phyloP scores from a whole-genome alignment of 1,140 invertebrate species.

The Phymorhynchus buccinoides region DNA sequence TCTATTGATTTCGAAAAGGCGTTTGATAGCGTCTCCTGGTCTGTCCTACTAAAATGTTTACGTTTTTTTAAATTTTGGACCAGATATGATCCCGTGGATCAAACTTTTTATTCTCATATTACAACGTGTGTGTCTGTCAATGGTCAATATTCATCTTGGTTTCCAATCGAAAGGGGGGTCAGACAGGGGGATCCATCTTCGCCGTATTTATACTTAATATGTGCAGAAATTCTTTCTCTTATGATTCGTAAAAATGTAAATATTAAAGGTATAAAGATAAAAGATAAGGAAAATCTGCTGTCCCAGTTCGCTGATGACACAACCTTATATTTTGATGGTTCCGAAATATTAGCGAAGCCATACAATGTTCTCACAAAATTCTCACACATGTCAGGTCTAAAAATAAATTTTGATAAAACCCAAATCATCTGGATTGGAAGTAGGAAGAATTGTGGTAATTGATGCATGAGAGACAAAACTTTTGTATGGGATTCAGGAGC shows the following conservation, averaged over 20 bases:
- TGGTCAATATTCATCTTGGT: constrained; percentile 28
- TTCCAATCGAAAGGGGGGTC: constrained; percentile 32
- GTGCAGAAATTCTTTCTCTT: constrained; percentile 32
- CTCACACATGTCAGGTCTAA: neutral
- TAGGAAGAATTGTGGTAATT: neutral
- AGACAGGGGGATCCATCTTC: neutral
- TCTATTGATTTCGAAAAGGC: constrained; percentile 43
- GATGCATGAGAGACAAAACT: neutral
- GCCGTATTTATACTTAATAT: constrained; percentile 30
- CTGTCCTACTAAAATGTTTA: constrained; percentile 34
- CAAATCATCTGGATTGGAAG: constrained; percentile 13
- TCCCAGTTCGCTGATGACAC: constrained; percentile 42
- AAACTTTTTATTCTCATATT: constrained; percentile 32
- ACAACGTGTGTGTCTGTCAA: constrained; percentile 25
- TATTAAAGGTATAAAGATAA: constrained; percentile 33
- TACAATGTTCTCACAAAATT: neutral
- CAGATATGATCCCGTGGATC: constrained; percentile 34
- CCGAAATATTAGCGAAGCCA: neutral
- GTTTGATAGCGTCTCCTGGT: constrained; percentile 42
- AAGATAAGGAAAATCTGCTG: constrained; percentile 21
- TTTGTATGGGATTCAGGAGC: neutral
- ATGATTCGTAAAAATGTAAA: constrained; percentile 27
- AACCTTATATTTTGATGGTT: constrained; percentile 27
- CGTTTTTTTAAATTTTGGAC: constrained; percentile 38
- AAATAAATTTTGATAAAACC: neutral